phyloP scores from a whole-genome alignment of 2,113 vertebrate species.

The Heterotilapia buettikoferi region DNA sequence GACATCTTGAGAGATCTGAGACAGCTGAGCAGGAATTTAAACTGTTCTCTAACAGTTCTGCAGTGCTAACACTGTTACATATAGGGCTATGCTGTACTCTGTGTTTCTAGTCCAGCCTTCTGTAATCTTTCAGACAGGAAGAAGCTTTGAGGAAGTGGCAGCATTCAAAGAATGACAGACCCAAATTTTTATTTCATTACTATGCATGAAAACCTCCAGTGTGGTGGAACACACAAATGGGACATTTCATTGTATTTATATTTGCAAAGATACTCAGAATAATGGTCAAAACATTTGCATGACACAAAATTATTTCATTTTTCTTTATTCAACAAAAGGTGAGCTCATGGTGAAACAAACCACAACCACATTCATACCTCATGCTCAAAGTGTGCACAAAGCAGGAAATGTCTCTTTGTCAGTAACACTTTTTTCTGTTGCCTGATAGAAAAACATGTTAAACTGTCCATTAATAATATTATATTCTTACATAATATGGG shows the following conservation, averaged over 20 bases:
- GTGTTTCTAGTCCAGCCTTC: too few species aligned
- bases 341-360: not conserved
- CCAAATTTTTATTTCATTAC: too few species aligned
- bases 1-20: too few species aligned
- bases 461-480: not conserved
- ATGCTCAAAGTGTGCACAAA: not conserved
- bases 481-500: too few species aligned
- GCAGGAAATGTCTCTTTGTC: not conserved
- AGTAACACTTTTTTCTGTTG: not conserved
- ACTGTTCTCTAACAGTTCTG: not conserved
- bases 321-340: not conserved
- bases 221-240: not conserved
- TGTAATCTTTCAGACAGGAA: too few species aligned
- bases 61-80: too few species aligned
- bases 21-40: too few species aligned
- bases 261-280: not conserved
- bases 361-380: accelerated
- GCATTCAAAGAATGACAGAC: too few species aligned
- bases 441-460: not conserved
- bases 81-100: too few species aligned
- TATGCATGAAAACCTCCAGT: not conserved
- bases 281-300: not conserved
- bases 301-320: not conserved
- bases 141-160: too few species aligned
- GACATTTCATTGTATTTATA: not conserved